phyloP scores from a whole-genome alignment of 2,113 vertebrate species.

The Elaphurus davidianus region DNA sequence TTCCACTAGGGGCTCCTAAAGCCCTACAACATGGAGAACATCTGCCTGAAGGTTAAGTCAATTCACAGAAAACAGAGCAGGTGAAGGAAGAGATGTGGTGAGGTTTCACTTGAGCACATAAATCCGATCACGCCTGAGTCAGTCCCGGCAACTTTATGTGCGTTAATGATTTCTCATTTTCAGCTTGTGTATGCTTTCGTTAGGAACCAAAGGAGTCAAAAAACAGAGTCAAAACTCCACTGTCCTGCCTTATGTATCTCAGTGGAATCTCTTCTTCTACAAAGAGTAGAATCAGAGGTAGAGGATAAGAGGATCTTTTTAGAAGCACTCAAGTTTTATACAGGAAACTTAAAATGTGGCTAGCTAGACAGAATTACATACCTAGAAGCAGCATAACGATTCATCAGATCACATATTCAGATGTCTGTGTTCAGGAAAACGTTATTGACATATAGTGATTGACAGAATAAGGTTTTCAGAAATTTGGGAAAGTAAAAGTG shows the following conservation, averaged over 20 bases:
- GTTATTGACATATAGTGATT: background rate
- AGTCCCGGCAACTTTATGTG: background rate
- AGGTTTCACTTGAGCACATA: background rate
- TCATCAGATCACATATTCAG: background rate
- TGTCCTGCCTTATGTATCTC: background rate
- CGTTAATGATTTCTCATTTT: background rate
- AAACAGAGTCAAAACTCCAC: background rate
- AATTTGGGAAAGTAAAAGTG: background rate
- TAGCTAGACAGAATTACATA: background rate
- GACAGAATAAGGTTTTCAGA: background rate
- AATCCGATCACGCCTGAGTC: background rate
- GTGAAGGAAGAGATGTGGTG: background rate
- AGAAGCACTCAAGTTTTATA: background rate
- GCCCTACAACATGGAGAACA: background rate
- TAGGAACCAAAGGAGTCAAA: background rate
- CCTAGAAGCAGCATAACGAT: background rate
- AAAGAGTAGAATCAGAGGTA: background rate
- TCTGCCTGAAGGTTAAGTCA: background rate
- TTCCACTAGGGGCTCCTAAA: background rate
- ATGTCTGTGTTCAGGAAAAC: conserved; percentile 19
- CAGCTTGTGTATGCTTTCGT: background rate
- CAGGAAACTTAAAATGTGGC: background rate
- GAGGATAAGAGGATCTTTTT: background rate
- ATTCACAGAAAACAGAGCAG: background rate
- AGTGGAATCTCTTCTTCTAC: background rate